phyloP scores from a whole-genome alignment of 2,888 invertebrate species.

The Coelinius sp. region DNA sequence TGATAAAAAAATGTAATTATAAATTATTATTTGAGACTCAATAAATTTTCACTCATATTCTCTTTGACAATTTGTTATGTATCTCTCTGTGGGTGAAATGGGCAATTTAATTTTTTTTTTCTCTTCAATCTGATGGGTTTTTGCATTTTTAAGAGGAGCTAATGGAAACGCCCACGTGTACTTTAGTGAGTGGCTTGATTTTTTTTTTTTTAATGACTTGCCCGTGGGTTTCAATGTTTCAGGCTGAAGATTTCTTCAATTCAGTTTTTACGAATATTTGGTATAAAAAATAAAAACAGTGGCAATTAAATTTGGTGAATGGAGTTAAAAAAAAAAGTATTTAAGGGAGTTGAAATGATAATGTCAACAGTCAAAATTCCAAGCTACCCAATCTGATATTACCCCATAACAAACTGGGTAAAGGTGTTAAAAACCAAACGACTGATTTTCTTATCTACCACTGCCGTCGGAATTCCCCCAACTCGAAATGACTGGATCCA shows the following conservation, averaged over 20 bases:
- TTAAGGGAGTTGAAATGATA: constrained; percentile 24
- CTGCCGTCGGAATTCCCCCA: constrained; percentile 32
- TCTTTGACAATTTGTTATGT: background rate
- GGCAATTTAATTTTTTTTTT: background rate
- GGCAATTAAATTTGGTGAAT: background rate
- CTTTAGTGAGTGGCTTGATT: background rate
- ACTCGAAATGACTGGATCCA: background rate
- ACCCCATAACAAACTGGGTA: too few relatives aligned
- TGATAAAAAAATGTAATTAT: too few relatives aligned
- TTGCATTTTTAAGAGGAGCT: background rate
- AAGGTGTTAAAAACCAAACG: constrained; percentile 12
- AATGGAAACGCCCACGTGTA: constrained; percentile 18
- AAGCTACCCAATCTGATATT: constrained; percentile 40
- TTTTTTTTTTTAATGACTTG: constrained; percentile 1
- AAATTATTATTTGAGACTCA: too few relatives aligned
- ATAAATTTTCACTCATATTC: too few relatives aligned
- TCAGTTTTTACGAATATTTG: background rate
- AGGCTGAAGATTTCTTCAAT: background rate
- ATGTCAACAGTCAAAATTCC: constrained; percentile 42
- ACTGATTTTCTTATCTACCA: constrained; percentile 18
- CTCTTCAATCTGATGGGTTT: background rate
- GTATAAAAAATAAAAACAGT: background rate
- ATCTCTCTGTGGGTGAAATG: constrained; percentile 4
- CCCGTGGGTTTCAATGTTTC: background rate
- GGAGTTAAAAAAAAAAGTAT: too few relatives aligned